phyloP scores from a whole-genome alignment of 35 echinoderm and acorn worm species.

The Stichopus chloronotus region DNA sequence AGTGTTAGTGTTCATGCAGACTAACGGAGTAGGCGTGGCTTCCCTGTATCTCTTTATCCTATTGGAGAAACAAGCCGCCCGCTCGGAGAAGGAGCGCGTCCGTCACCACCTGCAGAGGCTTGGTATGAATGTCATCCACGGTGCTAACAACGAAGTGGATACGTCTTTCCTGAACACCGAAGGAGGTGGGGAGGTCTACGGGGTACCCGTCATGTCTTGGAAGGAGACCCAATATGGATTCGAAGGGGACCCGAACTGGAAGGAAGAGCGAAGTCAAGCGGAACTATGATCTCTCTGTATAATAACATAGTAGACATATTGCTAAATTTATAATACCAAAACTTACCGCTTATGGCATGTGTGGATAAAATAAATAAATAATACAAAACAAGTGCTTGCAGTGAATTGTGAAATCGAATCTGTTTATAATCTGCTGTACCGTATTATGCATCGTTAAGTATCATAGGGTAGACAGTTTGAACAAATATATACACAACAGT shows the following conservation, averaged over 20 bases:
- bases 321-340: too few species aligned
- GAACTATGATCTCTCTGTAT: not conserved
- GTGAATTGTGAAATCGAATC: too few species aligned
- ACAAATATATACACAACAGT: too few species aligned
- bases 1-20: slow-evolving; percentile 67
- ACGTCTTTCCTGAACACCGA: slow-evolving; percentile 16
- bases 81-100: slow-evolving; percentile 67
- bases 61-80: slow-evolving; percentile 72
- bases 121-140: slow-evolving; percentile 31
- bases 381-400: too few species aligned
- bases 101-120: slow-evolving; percentile 67
- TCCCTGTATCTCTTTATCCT: slow-evolving; percentile 77
- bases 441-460: too few species aligned
- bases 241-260: slow-evolving; percentile 47
- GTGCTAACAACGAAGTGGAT: slow-evolving; percentile 18
- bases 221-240: slow-evolving; percentile 58
- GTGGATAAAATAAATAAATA: too few species aligned
- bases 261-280: slow-evolving; percentile 23
- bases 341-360: too few species aligned
- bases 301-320: too few species aligned
- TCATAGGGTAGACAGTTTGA: too few species aligned
- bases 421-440: too few species aligned
- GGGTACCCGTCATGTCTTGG: slow-evolving; percentile 20
- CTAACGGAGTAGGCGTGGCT: slow-evolving; percentile 68
- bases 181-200: not conserved